Evolutionary conservation across 2,888 invertebrate genomes (phyloP), one percentile per base, ranked within the genome.

Genomic region (Endotricha flammealis): DNA sequence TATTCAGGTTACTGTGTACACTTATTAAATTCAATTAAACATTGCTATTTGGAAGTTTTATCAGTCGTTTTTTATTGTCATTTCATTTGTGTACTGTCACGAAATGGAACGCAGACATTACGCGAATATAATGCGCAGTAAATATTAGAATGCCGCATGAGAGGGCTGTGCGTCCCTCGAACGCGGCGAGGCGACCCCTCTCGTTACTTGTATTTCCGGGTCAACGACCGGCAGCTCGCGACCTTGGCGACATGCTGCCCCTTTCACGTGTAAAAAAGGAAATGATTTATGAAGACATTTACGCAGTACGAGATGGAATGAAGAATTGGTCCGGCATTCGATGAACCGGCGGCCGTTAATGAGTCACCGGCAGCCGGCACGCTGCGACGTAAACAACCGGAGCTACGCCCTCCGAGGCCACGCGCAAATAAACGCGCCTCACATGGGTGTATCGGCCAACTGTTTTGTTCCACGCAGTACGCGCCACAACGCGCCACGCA

Each of bases 391-490:
- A 75, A 76, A 73, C 77, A 74, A 65, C 65, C 61, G 57, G 57
- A 62, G 68, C 60, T 62, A 55, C 64, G 61, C 59, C 64, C 61
- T 58, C 53, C 69, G 73, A 70, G 73, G 73, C 70, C 72, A 51
- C 56, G 64, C 66, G 64, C 70, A 73, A 71, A 72, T 68, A 75
- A 68, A 64, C 69, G 74, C 57, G 68, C 69, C 74, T 74, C 71
- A 63, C 59, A 62, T 67, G 66, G 67, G 68, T 70, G 65, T 67
- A 64, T 60, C 57, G 60, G n/a, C 53, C 61, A 55, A 57, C 55
- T 58, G 59, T 60, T 63, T 55, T 57, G 48, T 57, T 60, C 50
- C 43, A 57, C 56, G 49, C 51, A 48, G 41, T 48, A 51, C 46
- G 44, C 42, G 46, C 42, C 28, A 28, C n/a, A n/a, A n/a, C n/a